Evolutionary conservation across 2,888 invertebrate species (phyloP).

Genomic region (Drosophila robusta): DNA sequence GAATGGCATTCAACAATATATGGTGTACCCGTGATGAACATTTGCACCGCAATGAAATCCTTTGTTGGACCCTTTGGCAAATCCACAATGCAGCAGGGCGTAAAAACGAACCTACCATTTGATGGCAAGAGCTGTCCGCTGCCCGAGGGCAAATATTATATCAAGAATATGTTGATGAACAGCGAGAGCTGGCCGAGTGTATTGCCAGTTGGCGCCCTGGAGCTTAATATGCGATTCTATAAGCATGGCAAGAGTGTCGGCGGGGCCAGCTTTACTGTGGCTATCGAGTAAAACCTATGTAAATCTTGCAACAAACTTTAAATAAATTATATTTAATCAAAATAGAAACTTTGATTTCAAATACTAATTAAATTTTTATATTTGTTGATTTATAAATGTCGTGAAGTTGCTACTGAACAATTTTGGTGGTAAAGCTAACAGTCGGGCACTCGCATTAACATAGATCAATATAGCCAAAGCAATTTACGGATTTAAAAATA

Average conservation of each 20-base stretch:
- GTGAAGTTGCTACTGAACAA: not conserved
- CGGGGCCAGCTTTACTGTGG: not conserved
- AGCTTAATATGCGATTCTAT: conserved; percentile 14
- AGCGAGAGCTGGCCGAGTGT: conserved; percentile 30
- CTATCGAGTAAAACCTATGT: not conserved
- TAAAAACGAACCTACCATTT: conserved; percentile 16
- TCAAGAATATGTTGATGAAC: conserved; percentile 16
- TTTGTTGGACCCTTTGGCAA: conserved; percentile 20
- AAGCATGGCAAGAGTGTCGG: conserved; percentile 23
- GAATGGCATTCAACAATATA: conserved; percentile 10
- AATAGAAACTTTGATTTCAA: not conserved
- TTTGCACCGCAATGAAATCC: conserved; percentile 7
- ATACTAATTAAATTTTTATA: too few relatives aligned
- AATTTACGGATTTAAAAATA: too few relatives aligned
- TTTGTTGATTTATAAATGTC: not conserved
- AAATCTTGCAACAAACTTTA: not conserved
- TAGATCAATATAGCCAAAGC: not conserved
- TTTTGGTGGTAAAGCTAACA: not conserved
- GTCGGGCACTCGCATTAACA: not conserved
- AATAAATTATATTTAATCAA: not conserved
- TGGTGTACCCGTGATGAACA: conserved; percentile 9
- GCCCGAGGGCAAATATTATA: conserved; percentile 12
- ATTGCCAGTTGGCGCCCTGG: conserved; percentile 29
- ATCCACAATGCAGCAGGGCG: conserved; percentile 9
- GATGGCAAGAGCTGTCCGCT: conserved; percentile 18